phyloP scores from a whole-genome alignment of 2,113 vertebrate species.

The Numenius arquata region DNA sequence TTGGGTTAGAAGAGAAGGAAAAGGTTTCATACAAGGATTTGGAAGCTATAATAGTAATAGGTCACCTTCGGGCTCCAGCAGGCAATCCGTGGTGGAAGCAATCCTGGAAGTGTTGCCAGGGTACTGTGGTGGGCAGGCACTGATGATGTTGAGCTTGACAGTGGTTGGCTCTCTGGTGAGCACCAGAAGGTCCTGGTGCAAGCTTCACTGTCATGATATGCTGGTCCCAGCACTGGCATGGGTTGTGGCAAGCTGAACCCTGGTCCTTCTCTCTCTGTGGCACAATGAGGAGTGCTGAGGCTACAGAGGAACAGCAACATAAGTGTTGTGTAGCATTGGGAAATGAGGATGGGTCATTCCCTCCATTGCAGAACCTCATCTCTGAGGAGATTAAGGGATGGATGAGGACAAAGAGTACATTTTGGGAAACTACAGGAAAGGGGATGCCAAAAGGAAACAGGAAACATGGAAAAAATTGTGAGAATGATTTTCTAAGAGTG shows the following conservation, averaged over 20 bases:
- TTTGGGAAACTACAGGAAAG: neutral
- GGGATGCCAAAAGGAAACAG: neutral
- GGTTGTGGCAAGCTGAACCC: neutral
- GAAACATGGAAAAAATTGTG: neutral
- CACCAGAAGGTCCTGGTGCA: neutral
- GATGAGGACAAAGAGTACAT: neutral
- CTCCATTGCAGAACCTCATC: neutral
- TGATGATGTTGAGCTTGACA: neutral
- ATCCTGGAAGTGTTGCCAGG: neutral
- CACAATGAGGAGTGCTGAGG: neutral
- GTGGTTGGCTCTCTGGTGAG: neutral
- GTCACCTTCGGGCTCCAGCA: neutral
- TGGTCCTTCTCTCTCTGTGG: neutral
- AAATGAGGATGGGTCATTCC: neutral
- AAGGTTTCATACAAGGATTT: neutral
- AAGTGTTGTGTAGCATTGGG: neutral
- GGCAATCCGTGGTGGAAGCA: neutral
- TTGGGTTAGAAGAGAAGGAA: neutral
- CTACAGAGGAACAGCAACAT: neutral
- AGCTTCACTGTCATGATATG: neutral
- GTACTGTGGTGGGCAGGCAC: neutral
- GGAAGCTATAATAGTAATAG: neutral
- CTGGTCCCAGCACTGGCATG: neutral
- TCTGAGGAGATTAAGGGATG: neutral
- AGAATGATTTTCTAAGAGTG: neutral